A percentile compares a stretch with the other conserved stretches of the same genome.
Evolutionary conservation across 2,113 vertebrate species (phyloP).

Genomic region (Butorides virescens): DNA sequence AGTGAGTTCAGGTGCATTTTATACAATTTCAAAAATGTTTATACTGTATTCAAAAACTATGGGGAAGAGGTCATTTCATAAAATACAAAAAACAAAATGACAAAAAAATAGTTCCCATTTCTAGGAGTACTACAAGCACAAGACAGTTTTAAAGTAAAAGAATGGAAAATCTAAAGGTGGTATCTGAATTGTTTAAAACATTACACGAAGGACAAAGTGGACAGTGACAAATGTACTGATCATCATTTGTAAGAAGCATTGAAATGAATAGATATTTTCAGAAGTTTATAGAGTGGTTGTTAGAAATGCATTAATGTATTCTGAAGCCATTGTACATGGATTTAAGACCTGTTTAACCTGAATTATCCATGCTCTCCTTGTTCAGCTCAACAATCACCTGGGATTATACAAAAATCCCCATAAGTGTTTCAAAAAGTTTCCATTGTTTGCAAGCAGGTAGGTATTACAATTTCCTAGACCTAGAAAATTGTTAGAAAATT

Average conservation of each 20-base stretch:
- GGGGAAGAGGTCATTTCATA: not conserved
- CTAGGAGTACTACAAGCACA: not conserved
- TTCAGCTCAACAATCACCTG: not conserved
- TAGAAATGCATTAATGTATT: not conserved
- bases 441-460: not conserved
- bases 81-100: not conserved
- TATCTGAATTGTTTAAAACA: not conserved
- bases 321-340: not conserved
- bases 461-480: not conserved
- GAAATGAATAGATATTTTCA: not conserved
- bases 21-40: not conserved
- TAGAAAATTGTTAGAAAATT: not conserved
- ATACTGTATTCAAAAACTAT: not conserved
- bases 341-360: not conserved
- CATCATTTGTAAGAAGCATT: not conserved
- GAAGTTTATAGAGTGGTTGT: not conserved
- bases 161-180: not conserved
- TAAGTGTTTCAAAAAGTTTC: not conserved
- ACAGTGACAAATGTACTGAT: not conserved
- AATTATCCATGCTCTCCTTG: not conserved
- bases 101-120: not conserved
- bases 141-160: not conserved
- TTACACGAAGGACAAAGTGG: not conserved
- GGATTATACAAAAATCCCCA: not conserved
- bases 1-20: not conserved